Percentiles rank a stretch among this genome's conserved stretches.
Evolutionary conservation across 2,797 vertebrate genomes (phyloP).

Genomic region (Trachurus trachurus): DNA sequence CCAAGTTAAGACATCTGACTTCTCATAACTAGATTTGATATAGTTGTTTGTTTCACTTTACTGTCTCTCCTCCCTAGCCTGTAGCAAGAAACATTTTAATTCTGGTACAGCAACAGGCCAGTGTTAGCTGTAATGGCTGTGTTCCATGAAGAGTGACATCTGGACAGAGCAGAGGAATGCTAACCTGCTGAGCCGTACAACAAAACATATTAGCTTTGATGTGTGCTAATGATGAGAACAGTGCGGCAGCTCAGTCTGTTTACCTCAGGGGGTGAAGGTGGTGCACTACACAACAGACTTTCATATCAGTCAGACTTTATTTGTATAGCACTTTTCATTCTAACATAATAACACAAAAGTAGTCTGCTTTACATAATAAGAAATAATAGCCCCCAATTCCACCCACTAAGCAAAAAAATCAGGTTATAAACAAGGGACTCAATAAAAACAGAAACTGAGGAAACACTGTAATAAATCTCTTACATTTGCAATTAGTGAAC

Average conservation of each 20-base stretch:
- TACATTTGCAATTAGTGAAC: too few relatives aligned
- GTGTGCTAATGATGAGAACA: slow-evolving; percentile 78
- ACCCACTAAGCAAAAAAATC: too few relatives aligned
- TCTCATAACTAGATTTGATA: slow-evolving; percentile 1
- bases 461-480: too few relatives aligned
- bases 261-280: slow-evolving; percentile 47
- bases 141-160: slow-evolving; percentile 57
- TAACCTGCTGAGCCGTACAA: slow-evolving; percentile 73
- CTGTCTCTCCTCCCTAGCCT: slow-evolving; percentile 21
- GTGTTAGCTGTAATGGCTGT: slow-evolving; percentile 50
- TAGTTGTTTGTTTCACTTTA: slow-evolving; percentile 5
- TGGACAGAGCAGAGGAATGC: slow-evolving; percentile 70
- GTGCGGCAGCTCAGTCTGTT: slow-evolving; percentile 43
- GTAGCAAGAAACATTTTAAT: slow-evolving; percentile 23
- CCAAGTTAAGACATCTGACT: not conserved
- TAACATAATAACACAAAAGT: too few relatives aligned
- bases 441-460: too few relatives aligned
- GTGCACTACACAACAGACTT: slow-evolving; percentile 27
- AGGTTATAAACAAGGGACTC: too few relatives aligned
- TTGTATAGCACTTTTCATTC: not conserved
- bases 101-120: slow-evolving; percentile 27
- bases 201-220: slow-evolving; percentile 76
- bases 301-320: not conserved
- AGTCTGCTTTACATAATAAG: too few relatives aligned
- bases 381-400: too few relatives aligned